Evolutionary conservation across 2,797 vertebrate species (phyloP).

Genomic region (Gambusia yucatana): DNA sequence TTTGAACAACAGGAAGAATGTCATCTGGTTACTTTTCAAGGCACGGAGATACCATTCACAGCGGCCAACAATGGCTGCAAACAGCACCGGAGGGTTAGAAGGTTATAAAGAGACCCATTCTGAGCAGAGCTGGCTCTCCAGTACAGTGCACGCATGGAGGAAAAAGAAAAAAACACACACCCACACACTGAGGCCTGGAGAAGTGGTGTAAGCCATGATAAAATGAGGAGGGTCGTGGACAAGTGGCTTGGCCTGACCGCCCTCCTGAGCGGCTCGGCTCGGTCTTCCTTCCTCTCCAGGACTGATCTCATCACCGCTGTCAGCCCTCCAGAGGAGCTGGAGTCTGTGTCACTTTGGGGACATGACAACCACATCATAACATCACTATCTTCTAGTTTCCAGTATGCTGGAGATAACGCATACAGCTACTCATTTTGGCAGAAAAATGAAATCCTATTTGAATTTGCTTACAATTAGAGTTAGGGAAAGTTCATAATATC

Average conservation of each 20-base stretch:
- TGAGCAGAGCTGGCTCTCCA: slow-evolving; percentile 61
- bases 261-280: slow-evolving; percentile 44
- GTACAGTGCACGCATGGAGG: slow-evolving; percentile 39
- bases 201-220: slow-evolving; percentile 59
- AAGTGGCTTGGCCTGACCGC: slow-evolving; percentile 53
- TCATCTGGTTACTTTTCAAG: slow-evolving; percentile 83
- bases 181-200: slow-evolving; percentile 66
- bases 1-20: slow-evolving; percentile 82
- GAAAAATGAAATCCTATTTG: neutral
- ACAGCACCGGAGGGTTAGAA: slow-evolving; percentile 78
- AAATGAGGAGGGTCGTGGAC: slow-evolving; percentile 62
- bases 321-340: slow-evolving; percentile 9
- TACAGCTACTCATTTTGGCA: neutral
- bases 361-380: slow-evolving; percentile 20
- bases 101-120: slow-evolving; percentile 80
- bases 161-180: slow-evolving; percentile 55
- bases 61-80: slow-evolving; percentile 79
- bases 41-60: slow-evolving; percentile 80
- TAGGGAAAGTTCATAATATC: neutral
- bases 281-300: slow-evolving; percentile 32
- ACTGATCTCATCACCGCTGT: slow-evolving; percentile 19
- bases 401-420: slow-evolving; percentile 16
- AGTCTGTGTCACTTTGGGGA: slow-evolving; percentile 20
- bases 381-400: slow-evolving; percentile 16
- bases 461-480: neutral